Evolutionary conservation across 2,113 vertebrate genomes (phyloP).

Genomic region (Mixornis gularis): DNA sequence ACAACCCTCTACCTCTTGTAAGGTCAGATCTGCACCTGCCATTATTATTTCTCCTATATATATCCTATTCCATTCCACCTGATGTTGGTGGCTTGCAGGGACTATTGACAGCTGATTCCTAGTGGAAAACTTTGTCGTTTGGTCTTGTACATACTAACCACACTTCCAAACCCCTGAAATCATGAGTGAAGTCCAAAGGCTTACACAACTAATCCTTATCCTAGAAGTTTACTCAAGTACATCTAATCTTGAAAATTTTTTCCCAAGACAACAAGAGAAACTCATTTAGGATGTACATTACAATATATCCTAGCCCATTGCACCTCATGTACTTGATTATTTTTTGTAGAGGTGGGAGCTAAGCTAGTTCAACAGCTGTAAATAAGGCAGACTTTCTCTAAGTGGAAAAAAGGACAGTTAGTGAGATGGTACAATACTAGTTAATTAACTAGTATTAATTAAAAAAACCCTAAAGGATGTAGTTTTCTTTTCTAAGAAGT

Average conservation of each 20-base stretch:
- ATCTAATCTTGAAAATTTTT: background rate
- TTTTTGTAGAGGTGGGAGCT: background rate
- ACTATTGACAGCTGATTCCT: background rate
- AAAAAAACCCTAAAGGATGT: background rate
- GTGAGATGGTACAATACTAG: background rate
- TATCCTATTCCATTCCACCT: background rate
- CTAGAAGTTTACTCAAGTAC: background rate
- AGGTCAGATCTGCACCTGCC: background rate
- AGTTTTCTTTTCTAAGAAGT: background rate
- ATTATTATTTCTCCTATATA: background rate
- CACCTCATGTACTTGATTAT: background rate
- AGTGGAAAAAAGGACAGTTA: background rate
- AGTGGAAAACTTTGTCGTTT: background rate
- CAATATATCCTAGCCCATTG: background rate
- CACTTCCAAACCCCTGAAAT: background rate
- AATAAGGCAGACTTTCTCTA: background rate
- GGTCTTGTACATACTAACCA: background rate
- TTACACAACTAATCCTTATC: background rate
- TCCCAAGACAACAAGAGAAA: background rate
- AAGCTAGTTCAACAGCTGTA: background rate
- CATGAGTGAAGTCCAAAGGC: background rate
- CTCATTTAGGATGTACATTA: background rate
- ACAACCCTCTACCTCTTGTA: background rate
- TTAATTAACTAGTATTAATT: background rate
- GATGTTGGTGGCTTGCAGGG: background rate